Base-by-base conservation (phyloP, 2,888 invertebrate genomes). In the Opisthograptis luteolata region DNA sequence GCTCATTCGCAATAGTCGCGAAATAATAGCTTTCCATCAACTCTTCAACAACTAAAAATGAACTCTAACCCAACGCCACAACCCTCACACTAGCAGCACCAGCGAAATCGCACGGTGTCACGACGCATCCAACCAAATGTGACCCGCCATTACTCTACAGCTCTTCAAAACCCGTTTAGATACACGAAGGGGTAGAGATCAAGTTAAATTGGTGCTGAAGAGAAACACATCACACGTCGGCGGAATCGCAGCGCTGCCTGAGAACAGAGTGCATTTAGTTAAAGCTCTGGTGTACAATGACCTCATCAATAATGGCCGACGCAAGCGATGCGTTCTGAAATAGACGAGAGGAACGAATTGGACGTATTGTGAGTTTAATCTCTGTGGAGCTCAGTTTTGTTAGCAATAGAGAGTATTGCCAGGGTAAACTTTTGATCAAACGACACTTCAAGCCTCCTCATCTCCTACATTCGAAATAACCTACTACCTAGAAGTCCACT, bases 221-320 rank as follows among this genome's bases (percentile, higher is more conserved):
- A 70, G 77, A 78, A 84, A 83, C 80, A 79, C 77, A 79, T 81
- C 78, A 81, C 81, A 81, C 81, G 84, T 86, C 85, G 83, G 84
- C 81, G 62, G 67, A 81, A 82, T 83, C 76, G 82, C 75, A 76
- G 75, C 75, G 72, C 64, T 67, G 73, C 70, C 67, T 70, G 68
- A 70, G 81, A 80, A 84, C 84, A 85, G 82, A 86, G 82, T 83
- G 84, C 84, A 83, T 80, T 77, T 79, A 81, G 84, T 84, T 84
- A 81, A 79, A 77, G 71, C 74, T 70, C 66, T 66, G 66, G 73
- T 64, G 66, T 76, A 74, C 77, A 79, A 79, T 65, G 70, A 71
- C 64, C 69, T 79, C 83, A 82, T 87, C 87, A 81, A 85, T 85
- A 85, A 79, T 77, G 79, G 72, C 68, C 64, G 62, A 41, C 58